Percentiles rank a stretch among this genome's conserved stretches.
Evolutionary conservation across 1,140 invertebrate genomes (phyloP).

Genomic region (Neodiprion lecontei): DNA sequence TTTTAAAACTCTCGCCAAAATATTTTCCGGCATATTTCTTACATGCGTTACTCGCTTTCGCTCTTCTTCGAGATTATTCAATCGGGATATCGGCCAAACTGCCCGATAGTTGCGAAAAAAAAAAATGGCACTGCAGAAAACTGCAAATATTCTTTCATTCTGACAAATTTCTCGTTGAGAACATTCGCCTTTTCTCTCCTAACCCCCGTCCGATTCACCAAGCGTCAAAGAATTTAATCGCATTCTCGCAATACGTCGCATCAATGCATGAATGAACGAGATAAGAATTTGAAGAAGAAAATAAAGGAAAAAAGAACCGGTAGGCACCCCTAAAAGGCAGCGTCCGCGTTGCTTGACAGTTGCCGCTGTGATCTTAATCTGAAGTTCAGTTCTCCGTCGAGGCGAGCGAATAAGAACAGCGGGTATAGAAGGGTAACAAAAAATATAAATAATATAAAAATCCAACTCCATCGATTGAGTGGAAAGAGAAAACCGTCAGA

Average conservation of each 20-base stretch:
- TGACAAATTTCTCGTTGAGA: too few relatives aligned
- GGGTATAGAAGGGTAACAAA: constrained; percentile 11
- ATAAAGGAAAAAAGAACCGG: constrained; percentile 27
- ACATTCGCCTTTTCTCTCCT: too few relatives aligned
- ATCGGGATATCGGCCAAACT: too few relatives aligned
- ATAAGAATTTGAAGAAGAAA: constrained; percentile 29
- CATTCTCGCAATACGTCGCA: not conserved
- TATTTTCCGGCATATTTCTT: too few relatives aligned
- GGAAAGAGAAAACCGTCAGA: constrained; percentile 33
- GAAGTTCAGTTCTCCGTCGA: constrained; percentile 7
- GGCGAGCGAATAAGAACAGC: constrained; percentile 7
- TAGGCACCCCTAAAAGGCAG: constrained; percentile 28
- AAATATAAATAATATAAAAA: constrained; percentile 34
- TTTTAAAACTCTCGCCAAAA: not conserved
- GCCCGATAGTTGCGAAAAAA: too few relatives aligned
- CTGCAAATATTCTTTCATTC: too few relatives aligned
- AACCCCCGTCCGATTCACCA: too few relatives aligned
- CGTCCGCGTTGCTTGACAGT: constrained; percentile 39
- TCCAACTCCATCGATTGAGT: constrained; percentile 36
- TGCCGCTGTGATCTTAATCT: constrained; percentile 50
- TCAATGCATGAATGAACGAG: not conserved
- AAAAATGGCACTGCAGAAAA: too few relatives aligned
- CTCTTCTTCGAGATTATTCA: too few relatives aligned
- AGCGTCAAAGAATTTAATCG: not conserved
- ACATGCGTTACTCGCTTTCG: too few relatives aligned